These are phyloP conservation scores for Hyalella azteca DNA, from an alignment of 2,888 invertebrate genomes.

Conservation along the genomic window DNA sequence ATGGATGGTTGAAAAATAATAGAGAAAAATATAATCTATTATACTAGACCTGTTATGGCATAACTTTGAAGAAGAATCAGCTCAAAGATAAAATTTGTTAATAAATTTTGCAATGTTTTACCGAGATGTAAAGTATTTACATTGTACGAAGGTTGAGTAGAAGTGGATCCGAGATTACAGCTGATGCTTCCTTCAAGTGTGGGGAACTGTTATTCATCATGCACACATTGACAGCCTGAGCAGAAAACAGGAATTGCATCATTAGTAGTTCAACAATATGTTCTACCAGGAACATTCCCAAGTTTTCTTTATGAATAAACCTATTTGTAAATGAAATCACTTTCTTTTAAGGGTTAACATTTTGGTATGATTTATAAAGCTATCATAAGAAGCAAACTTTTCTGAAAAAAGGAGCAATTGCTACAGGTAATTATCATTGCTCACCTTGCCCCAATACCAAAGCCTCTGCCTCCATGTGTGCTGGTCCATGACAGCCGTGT, in stretches of 20 bases:
- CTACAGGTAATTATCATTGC: too few relatives aligned
- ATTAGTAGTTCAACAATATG: background rate
- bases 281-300: background rate
- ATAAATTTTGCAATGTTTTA: too few relatives aligned
- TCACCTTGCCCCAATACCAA: constrained; percentile 14
- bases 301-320: background rate
- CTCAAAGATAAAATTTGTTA: too few relatives aligned
- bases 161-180: background rate
- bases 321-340: background rate
- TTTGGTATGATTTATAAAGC: too few relatives aligned
- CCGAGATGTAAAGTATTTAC: background rate
- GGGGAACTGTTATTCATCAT: constrained; percentile 1
- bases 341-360: too few relatives aligned
- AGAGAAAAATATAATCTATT: too few relatives aligned
- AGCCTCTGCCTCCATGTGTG: background rate
- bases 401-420: too few relatives aligned
- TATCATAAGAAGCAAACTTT: too few relatives aligned
- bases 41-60: too few relatives aligned
- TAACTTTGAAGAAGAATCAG: too few relatives aligned
- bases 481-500: background rate
- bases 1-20: too few relatives aligned
- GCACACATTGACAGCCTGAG: constrained; percentile 16
- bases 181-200: background rate
- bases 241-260: background rate
- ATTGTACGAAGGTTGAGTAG: constrained; percentile 19